Base-by-base conservation (phyloP, 2,797 vertebrate genomes). In the Discoglossus pictus region DNA sequence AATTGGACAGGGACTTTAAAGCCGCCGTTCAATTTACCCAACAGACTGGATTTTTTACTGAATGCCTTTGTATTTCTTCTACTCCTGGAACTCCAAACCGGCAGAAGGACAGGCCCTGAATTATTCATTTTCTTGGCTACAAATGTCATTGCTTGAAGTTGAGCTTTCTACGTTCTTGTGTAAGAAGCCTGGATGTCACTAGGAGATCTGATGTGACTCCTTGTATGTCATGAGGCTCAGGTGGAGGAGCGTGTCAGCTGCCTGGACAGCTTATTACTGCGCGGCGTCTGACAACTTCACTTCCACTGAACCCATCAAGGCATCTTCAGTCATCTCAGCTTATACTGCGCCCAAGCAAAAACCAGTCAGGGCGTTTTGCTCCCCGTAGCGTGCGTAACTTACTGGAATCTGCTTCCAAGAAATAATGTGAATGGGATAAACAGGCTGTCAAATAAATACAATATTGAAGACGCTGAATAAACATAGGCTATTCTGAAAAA, bases 111-210 rank as follows among this genome's bases (percentile, higher is more conserved):
- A 39, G 48, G 20, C 12, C 20, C 39, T 68, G 66, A 68, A 68
- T 68, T 46, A 68, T 68, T 61, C 66, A 68, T 61, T 31, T 38
- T 27, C 34, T 46, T 23, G 50, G 56, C 66, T 68, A 61, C 48
- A 46, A 53, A 68, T 68, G 66, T 68, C 66, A 68, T 61, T 68
- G 54, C 39, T 68, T 86, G 78, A 84, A 89, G 82, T 90, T 91
- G 93, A 92, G 90, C 88, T 88, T 91, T 89, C 90, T 89, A 88
- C 91, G 91, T 92, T 89, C 90, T 94, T 86, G 92, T 91, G 92
- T 94, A 95, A 95, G 96, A 93, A 96, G 91, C 86, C 87, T 93
- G 94, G 88, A 89, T 94, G 95, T 94, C 96, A 94, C 84, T 64
- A 75, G 79, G 21, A 86, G 83, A 90, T 97, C 96, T 98, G 94